These are phyloP conservation scores for Lethenteron camtschaticum DNA, from an alignment of 2,113 vertebrate genomes.

Conservation along the genomic window DNA sequence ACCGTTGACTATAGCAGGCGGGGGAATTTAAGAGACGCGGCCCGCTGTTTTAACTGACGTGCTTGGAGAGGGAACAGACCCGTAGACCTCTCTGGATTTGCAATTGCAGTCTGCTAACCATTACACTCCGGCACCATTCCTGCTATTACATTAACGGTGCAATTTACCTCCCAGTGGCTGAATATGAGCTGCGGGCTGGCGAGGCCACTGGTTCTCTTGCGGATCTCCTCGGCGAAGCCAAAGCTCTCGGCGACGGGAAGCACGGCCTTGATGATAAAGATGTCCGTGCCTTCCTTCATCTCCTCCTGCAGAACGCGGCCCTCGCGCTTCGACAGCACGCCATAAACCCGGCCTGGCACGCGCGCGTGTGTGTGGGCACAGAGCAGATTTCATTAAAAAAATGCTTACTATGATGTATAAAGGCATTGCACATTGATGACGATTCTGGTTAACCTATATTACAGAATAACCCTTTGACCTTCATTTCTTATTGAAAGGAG, in stretches of 20 bases:
- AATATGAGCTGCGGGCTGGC: conserved; percentile 91
- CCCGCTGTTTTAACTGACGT: no score
- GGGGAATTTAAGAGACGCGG: no score
- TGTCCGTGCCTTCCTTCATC: conserved; percentile 87
- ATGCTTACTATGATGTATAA: not conserved
- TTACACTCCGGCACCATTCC: no score
- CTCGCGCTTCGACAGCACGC: conserved; percentile 61
- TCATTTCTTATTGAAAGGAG: not conserved
- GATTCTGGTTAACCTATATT: not conserved
- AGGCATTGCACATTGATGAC: not conserved
- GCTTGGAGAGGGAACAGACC: no score
- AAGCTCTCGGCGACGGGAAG: conserved; percentile 93
- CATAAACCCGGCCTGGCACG: conserved; percentile 56
- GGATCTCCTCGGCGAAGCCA: conserved; percentile 84
- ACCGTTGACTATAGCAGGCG: no score
- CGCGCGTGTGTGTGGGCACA: conserved; percentile 3
- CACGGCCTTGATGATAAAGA: conserved; percentile 76
- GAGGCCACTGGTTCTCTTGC: conserved; percentile 77
- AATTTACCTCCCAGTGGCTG: conserved; percentile 94
- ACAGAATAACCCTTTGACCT: not conserved
- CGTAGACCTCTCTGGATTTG: no score
- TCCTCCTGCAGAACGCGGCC: conserved; percentile 78
- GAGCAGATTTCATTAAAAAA: not conserved
- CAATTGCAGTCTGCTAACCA: no score
- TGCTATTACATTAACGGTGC: not conserved